Percentiles rank a stretch among this genome's conserved stretches.
Conservation (phyloP, 2,888 invertebrate species). For the Epirrhoe tristata region DNA sequence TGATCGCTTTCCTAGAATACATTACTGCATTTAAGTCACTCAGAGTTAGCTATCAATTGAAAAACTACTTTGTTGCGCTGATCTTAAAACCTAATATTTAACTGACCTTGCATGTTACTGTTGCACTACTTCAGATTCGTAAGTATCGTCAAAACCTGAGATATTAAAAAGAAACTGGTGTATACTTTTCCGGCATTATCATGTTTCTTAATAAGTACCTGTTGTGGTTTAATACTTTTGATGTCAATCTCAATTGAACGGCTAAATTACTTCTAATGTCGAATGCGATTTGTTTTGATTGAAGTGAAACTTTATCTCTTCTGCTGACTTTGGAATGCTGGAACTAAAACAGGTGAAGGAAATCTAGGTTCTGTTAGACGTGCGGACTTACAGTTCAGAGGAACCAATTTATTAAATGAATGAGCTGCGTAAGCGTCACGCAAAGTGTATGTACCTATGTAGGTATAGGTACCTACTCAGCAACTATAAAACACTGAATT, state of each 20-base stretch:
- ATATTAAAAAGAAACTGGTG: too few relatives aligned
- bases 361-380: conserved; percentile 24
- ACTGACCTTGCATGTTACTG: too few relatives aligned
- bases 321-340: conserved; percentile 24
- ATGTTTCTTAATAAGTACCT: too few relatives aligned
- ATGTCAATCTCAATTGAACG: not conserved
- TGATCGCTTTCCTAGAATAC: conserved; percentile 38
- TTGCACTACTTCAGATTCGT: too few relatives aligned
- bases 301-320: conserved; percentile 1
- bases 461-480: too few relatives aligned
- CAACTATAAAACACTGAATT: too few relatives aligned
- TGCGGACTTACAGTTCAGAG: conserved; percentile 1
- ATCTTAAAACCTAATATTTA: not conserved
- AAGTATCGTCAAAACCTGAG: too few relatives aligned
- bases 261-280: not conserved
- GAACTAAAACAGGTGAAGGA: conserved; percentile 37
- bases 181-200: too few relatives aligned
- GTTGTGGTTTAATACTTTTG: too few relatives aligned
- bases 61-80: not conserved
- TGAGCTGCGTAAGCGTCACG: not conserved
- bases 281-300: not conserved
- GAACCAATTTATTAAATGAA: not conserved
- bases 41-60: not conserved
- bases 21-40: conserved; percentile 23
- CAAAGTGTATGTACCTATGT: not conserved